Conservation (phyloP, 2,888 invertebrate species). For the Thymelicus sylvestris region DNA sequence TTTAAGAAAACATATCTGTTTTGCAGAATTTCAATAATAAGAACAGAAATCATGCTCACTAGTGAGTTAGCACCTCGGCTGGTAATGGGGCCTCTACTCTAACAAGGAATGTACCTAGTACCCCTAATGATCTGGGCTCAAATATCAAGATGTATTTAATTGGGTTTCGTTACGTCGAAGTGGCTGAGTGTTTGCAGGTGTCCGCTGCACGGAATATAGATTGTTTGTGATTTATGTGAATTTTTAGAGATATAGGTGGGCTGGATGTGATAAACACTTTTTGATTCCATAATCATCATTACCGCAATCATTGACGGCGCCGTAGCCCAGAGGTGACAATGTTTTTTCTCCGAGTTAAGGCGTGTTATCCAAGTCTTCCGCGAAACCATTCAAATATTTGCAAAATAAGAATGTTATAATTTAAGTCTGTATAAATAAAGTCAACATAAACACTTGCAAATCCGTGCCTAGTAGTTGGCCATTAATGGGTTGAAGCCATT, state of each 20-base stretch:
- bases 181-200: constrained; percentile 65
- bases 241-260: constrained; percentile 24
- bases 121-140: constrained; percentile 41
- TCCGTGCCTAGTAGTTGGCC: no score
- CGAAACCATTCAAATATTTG: no score
- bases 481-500: no score
- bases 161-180: constrained; percentile 57
- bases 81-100: constrained; percentile 45
- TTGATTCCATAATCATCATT: no score
- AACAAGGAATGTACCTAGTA: constrained; percentile 46
- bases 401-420: no score
- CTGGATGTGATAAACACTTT: constrained; percentile 9
- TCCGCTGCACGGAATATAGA: constrained; percentile 70
- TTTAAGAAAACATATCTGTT: constrained; percentile 28
- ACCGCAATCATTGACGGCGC: no score
- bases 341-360: no score
- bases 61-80: constrained; percentile 46
- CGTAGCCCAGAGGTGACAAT: no score
- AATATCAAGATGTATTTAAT: constrained; percentile 83
- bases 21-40: constrained; percentile 25
- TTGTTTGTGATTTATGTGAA: constrained; percentile 68
- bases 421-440: no score
- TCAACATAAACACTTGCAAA: no score
- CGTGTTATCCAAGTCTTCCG: no score
- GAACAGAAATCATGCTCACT: constrained; percentile 46